Evolutionary conservation across 2,797 vertebrate species (phyloP).

Genomic region (Fratercula arctica): DNA sequence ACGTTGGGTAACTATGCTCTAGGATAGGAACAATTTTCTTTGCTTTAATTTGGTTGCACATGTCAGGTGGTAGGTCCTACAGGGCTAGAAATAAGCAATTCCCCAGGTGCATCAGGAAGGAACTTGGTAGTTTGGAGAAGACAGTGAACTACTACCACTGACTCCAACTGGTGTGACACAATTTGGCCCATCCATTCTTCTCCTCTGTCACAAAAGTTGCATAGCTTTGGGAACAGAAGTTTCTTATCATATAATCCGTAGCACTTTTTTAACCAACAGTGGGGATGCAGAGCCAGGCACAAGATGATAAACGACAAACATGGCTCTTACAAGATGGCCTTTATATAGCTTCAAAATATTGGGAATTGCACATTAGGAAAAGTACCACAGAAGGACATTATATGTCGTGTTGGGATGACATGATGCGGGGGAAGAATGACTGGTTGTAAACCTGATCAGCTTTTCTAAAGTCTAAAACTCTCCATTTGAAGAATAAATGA

Average conservation of each 20-base stretch:
- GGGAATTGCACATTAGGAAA: neutral
- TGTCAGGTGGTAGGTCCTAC: neutral
- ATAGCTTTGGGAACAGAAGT: neutral
- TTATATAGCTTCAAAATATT: neutral
- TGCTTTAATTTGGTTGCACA: neutral
- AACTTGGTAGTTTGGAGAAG: neutral
- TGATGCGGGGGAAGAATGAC: neutral
- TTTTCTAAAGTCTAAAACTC: neutral
- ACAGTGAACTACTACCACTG: neutral
- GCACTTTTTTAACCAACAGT: neutral
- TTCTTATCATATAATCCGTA: neutral
- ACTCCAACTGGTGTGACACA: neutral
- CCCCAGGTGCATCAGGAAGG: neutral
- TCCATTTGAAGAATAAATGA: neutral
- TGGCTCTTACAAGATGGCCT: neutral
- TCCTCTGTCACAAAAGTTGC: neutral
- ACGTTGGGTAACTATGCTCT: neutral
- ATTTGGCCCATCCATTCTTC: neutral
- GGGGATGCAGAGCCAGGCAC: neutral
- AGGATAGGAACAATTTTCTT: neutral
- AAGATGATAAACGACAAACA: neutral
- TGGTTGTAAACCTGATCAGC: neutral
- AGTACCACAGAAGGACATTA: neutral
- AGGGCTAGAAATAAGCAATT: neutral
- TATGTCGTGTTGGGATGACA: neutral